Evolutionary conservation across 2,113 vertebrate genomes (phyloP).

Genomic region (Pao palembangensis): DNA sequence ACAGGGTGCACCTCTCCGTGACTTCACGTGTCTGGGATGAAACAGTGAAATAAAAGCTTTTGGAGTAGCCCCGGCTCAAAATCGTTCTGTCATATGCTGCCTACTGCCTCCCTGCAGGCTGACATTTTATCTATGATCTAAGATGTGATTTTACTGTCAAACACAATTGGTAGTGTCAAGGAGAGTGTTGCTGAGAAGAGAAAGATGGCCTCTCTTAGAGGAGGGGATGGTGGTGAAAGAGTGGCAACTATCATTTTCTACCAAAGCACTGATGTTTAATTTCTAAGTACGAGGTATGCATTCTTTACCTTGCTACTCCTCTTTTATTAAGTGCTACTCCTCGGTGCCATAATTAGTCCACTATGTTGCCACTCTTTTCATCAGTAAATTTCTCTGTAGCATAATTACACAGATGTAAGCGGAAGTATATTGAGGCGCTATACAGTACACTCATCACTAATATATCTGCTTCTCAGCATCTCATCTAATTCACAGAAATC

Average conservation of each 20-base stretch:
- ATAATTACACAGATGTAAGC: constrained; percentile 14
- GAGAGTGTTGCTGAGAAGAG: constrained; percentile 44
- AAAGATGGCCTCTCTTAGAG: constrained; percentile 36
- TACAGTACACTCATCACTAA: constrained; percentile 9
- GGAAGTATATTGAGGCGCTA: constrained; percentile 7
- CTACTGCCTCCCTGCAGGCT: constrained; percentile 32
- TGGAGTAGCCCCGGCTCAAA: constrained; percentile 49
- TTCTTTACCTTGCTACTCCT: constrained; percentile 25
- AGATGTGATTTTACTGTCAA: constrained; percentile 69
- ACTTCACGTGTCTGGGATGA: constrained; percentile 35
- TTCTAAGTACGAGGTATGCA: constrained; percentile 26
- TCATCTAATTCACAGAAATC: constrained; percentile 15
- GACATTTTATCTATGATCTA: constrained; percentile 57
- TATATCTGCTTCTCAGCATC: constrained; percentile 25
- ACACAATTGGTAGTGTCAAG: constrained; percentile 50
- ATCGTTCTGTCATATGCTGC: constrained; percentile 44
- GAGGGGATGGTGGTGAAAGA: constrained; percentile 33
- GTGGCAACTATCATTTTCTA: constrained; percentile 21
- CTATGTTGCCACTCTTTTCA: constrained; percentile 21
- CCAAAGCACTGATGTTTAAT: constrained; percentile 33
- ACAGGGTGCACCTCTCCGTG: constrained; percentile 6
- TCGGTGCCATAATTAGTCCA: constrained; percentile 32
- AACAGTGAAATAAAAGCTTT: constrained; percentile 48
- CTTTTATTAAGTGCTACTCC: constrained; percentile 30
- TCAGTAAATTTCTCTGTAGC: constrained; percentile 12